Evolutionary conservation across 1,140 invertebrate species (phyloP), one percentile per base, ranked within the genome.

Genomic region (Venturia canescens): DNA sequence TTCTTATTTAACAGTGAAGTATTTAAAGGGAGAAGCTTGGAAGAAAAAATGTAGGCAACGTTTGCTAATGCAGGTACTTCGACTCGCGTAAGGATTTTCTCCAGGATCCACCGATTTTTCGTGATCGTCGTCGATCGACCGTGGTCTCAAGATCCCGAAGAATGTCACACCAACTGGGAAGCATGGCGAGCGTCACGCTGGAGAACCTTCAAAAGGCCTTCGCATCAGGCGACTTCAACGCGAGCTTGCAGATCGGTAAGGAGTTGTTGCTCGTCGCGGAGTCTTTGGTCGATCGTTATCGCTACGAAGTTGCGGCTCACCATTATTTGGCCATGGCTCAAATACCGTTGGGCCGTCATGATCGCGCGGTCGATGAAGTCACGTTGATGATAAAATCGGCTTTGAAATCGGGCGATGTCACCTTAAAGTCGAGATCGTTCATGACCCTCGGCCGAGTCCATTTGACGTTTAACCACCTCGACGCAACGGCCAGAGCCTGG

Each of bases 391-490:
- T 90, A 0, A 77, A 84, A 6, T 15, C 83, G 0, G 84, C 89
- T 26, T 84, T 82, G 79, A 75, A 74, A 18, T 83, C 67, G 1
- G 76, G 63, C 0, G 79, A 90, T 16, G n/a, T 50, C 3, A 50
- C 82, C 1, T 80, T 85, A 13, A 38, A 86, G 21, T 84, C 84
- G 11, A 67, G 81, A 6, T 81, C 88, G 0, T 38, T 90, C 13
- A 79, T 83, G 2, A 86, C 83, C 0, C 31, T 90, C 7, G 89
- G 88, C 5, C 88, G 83, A 67, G 86, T 90, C 15, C 90, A 91
- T 29, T 50, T 91, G 9, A 86, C 75, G 15, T 90, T 89, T n/a
- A 84, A 85, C 0, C 86, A 89, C 75, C 29, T 89, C 6, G 63
- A 86, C 4, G 89, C 86, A 0, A 82, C 87, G 0, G 83, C 84